A percentile compares a stretch with the other conserved stretches of the same genome.
Conservation (phyloP, 2,797 vertebrate genomes). For the Otolemur crassicaudatus region DNA sequence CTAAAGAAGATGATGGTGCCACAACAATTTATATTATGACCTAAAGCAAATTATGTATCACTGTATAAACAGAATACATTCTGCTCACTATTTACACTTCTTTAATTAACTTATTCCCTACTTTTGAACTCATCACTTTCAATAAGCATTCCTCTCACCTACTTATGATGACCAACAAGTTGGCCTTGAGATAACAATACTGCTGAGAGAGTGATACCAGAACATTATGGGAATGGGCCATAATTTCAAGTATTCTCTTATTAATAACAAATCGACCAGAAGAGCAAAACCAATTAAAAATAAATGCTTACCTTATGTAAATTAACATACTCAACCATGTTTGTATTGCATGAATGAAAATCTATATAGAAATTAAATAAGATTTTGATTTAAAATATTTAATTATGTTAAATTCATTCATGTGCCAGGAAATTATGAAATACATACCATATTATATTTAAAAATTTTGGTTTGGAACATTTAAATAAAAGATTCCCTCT, state of each 20-base stretch:
- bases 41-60: background rate
- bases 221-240: background rate
- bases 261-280: background rate
- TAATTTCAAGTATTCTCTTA: background rate
- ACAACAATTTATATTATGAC: conserved; percentile 8
- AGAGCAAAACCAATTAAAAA: conserved; percentile 37
- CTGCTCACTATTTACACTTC: background rate
- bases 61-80: background rate
- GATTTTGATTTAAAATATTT: conserved; percentile 26
- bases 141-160: background rate
- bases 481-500: conserved; percentile 46
- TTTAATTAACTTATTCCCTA: background rate
- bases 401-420: conserved; percentile 27
- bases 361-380: conserved; percentile 4
- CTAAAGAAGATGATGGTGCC: background rate
- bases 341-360: conserved; percentile 38
- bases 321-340: background rate
- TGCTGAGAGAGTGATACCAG: background rate
- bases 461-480: background rate
- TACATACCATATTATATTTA: background rate
- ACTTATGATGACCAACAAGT: background rate
- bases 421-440: conserved; percentile 1
- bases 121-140: background rate
- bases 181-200: background rate
- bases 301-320: background rate